phyloP scores from a whole-genome alignment of 2,888 invertebrate species.

The Rhamnusium bicolor region DNA sequence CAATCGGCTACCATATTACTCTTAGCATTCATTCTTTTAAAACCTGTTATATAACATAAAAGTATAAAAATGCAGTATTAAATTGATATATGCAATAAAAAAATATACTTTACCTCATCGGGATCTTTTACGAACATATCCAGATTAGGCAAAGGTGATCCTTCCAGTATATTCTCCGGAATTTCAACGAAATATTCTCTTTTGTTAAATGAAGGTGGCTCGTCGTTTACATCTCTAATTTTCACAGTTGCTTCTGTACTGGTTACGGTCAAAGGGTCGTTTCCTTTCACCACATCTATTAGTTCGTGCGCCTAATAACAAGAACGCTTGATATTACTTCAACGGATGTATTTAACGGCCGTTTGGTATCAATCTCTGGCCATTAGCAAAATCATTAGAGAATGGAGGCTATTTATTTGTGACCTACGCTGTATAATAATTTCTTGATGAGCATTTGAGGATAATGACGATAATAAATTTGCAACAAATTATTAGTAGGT shows the following conservation, averaged over 20 bases:
- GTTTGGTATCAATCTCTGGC: conserved; percentile 23
- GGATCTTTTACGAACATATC: conserved; percentile 91
- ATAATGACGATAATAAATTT: background rate
- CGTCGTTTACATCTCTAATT: conserved; percentile 92
- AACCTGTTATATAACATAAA: no score
- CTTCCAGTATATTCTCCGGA: conserved; percentile 86
- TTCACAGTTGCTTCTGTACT: conserved; percentile 85
- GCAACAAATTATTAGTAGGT: no score
- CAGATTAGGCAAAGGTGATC: conserved; percentile 85
- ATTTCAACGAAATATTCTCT: conserved; percentile 87
- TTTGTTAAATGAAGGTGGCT: conserved; percentile 87
- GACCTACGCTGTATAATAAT: background rate
- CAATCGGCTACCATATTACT: no score
- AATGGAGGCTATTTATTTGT: background rate
- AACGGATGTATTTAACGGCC: conserved; percentile 19
- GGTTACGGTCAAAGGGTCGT: conserved; percentile 80
- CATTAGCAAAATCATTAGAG: conserved; percentile 25
- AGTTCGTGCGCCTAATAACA: conserved; percentile 82
- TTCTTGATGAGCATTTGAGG: background rate
- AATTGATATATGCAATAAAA: no score
- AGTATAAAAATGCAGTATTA: no score
- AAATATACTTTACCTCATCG: conserved; percentile 79
- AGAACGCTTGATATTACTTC: conserved; percentile 21
- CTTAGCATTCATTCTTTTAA: no score
- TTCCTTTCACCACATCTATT: conserved; percentile 80